A percentile compares a stretch with the other conserved stretches of the same genome.
Evolutionary conservation across 2,888 invertebrate species (phyloP).

Genomic region (Drosophila anceps): DNA sequence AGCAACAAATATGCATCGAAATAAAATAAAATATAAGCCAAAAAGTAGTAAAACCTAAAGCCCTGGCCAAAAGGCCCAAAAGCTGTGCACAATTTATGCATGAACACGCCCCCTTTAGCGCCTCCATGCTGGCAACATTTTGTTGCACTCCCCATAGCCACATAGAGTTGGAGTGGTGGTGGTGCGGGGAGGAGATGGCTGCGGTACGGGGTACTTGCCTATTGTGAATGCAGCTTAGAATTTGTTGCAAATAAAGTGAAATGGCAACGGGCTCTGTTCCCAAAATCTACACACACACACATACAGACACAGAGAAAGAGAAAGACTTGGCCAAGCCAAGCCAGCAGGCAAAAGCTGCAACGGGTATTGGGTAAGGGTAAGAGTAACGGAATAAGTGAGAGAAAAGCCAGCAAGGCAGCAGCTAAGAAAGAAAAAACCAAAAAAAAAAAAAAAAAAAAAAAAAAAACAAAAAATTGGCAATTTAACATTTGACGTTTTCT

Average conservation of each 20-base stretch:
- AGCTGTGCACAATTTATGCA: slow-evolving; percentile 79
- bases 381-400: slow-evolving; percentile 7
- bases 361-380: background rate
- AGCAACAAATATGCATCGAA: slow-evolving; percentile 67
- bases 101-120: slow-evolving; percentile 55
- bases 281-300: slow-evolving; percentile 62
- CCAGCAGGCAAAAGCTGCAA: slow-evolving; percentile 2
- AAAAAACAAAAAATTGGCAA: slow-evolving; percentile 74
- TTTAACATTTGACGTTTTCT: slow-evolving; percentile 79
- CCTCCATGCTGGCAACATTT: slow-evolving; percentile 53
- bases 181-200: background rate
- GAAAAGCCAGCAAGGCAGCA: slow-evolving; percentile 59
- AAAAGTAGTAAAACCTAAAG: slow-evolving; percentile 77
- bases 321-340: slow-evolving; percentile 2
- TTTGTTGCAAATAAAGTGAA: slow-evolving; percentile 80
- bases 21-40: slow-evolving; percentile 78
- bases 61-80: slow-evolving; percentile 68
- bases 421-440: slow-evolving; percentile 12
- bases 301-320: slow-evolving; percentile 37
- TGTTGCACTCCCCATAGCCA: slow-evolving; percentile 62
- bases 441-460: slow-evolving; percentile 46
- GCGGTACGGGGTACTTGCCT: slow-evolving; percentile 40
- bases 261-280: slow-evolving; percentile 73
- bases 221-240: slow-evolving; percentile 81
- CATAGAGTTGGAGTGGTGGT: background rate